These are phyloP conservation scores for Tenthredo livida DNA, from an alignment of 2,888 invertebrate genomes.

Conservation along the genomic window DNA sequence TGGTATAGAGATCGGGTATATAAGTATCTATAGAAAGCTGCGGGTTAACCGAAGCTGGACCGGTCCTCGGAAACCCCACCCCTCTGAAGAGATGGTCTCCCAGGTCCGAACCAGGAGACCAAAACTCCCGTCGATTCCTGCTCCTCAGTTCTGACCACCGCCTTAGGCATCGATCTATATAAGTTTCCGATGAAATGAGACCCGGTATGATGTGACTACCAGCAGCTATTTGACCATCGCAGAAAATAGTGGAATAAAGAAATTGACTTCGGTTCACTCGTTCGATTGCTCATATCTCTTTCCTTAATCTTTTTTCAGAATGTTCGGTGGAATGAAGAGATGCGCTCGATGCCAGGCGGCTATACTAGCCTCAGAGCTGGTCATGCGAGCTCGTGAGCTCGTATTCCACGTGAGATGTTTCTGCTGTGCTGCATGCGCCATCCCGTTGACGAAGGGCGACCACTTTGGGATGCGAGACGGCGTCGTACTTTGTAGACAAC, in stretches of 20 bases:
- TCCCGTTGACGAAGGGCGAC: conserved; percentile 94
- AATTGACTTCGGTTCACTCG: background rate
- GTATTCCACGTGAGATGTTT: conserved; percentile 98
- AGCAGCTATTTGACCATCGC: background rate
- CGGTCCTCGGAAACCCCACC: conserved; percentile 36
- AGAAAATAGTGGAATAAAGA: background rate
- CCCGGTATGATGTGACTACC: background rate
- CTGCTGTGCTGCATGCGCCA: conserved; percentile 93
- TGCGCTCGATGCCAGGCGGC: conserved; percentile 94
- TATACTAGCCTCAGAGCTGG: conserved; percentile 94
- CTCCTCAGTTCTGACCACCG: background rate
- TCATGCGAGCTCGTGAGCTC: conserved; percentile 95
- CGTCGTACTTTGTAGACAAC: conserved; percentile 91
- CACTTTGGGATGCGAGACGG: conserved; percentile 96
- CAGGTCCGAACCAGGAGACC: background rate
- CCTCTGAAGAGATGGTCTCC: background rate
- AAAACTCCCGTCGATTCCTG: conserved; percentile 1
- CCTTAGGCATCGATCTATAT: background rate
- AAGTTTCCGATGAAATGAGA: conserved; percentile 36
- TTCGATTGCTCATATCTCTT: background rate
- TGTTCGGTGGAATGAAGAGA: conserved; percentile 91
- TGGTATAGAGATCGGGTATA: conserved; percentile 43
- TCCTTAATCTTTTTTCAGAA: conserved; percentile 81
- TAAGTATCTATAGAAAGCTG: conserved; percentile 15
- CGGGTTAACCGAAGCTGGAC: conserved; percentile 14